Conservation (phyloP, 2,113 vertebrate species). For the Charina bottae region DNA sequence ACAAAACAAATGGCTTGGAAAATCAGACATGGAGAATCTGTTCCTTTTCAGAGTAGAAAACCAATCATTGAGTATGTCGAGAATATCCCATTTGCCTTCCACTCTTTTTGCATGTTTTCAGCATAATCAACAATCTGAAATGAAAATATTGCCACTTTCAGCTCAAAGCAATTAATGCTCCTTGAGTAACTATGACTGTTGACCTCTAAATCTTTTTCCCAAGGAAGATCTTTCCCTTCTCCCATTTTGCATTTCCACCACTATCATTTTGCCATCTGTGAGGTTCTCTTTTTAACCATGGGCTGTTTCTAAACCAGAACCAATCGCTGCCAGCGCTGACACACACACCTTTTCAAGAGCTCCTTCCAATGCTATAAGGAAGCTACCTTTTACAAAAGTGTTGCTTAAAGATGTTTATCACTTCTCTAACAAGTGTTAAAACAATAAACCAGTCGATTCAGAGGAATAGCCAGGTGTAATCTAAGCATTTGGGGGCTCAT, state of each 20-base stretch:
- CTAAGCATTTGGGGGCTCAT: conserved; percentile 36
- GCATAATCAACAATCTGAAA: conserved; percentile 5
- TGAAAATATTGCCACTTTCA: conserved; percentile 8
- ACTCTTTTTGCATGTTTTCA: not conserved
- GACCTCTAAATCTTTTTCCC: not conserved
- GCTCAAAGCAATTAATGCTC: not conserved
- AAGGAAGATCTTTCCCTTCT: not conserved
- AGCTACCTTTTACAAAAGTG: conserved; percentile 36
- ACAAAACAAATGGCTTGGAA: not conserved
- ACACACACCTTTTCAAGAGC: not conserved
- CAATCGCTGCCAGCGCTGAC: conserved; percentile 38
- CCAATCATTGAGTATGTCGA: not conserved
- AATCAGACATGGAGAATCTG: not conserved
- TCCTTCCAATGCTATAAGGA: conserved; percentile 18
- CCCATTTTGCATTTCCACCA: not conserved
- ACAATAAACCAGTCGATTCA: conserved; percentile 50
- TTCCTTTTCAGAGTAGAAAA: not conserved
- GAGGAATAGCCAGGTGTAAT: conserved; percentile 48
- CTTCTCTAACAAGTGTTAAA: conserved; percentile 34
- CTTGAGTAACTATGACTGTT: not conserved
- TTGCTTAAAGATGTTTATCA: conserved; percentile 50
- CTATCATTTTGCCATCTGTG: not conserved
- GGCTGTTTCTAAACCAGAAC: conserved; percentile 39
- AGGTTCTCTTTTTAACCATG: not conserved
- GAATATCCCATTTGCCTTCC: not conserved